Base-by-base conservation (phyloP, 2,113 vertebrate genomes). In the Colinus virginianus region DNA sequence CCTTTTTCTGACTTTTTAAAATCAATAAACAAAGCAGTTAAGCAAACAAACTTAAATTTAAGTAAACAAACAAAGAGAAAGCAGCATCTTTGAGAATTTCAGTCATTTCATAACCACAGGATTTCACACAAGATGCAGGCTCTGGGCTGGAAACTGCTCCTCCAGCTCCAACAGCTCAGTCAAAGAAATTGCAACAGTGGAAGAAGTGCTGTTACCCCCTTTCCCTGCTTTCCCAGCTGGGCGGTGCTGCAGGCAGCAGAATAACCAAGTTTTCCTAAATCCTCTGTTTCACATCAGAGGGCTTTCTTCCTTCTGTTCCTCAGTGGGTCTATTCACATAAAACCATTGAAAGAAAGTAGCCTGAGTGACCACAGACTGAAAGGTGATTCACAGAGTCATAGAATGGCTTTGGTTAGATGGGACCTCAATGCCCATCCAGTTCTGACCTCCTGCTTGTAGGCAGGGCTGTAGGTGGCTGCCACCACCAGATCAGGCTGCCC, bases 11-110 rank as follows among this genome's bases (percentile, higher is more conserved):
- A 61, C 2, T 22, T 68, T 74, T 15, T 30, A 11, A 38, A 38
- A 30, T 53, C 87, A 92, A 66, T 22, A 85, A 94, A 70, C 3
- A 32, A 86, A 77, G 21, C 55, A n/a, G 30, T 70, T 49, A 30
- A 36, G 36, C 51, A 90, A 94, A 66, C 25, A 85, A 94, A 70
- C 55, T 56, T 10, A 56, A 56, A 56, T 20, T 70, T 28, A 28
- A 38, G n/a, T 56, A 90, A 94, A 62, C 25, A 82, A 94, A 70
- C 3, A 28, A 86, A 80, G 32, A 71, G 89, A 70, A 89, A 87
- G 68, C 28, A 80, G 38, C 49, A 34, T 80, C 76, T 62, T 70
- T 45, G 63, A 83, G 78, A 70, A 46, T 49, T 46, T 26, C 55
- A 59, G 93, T 46, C 34, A 14, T 84, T 94, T 87, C 2, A 1